Conservation (phyloP, 1,140 invertebrate species). For the Sitobion miscanthi region DNA sequence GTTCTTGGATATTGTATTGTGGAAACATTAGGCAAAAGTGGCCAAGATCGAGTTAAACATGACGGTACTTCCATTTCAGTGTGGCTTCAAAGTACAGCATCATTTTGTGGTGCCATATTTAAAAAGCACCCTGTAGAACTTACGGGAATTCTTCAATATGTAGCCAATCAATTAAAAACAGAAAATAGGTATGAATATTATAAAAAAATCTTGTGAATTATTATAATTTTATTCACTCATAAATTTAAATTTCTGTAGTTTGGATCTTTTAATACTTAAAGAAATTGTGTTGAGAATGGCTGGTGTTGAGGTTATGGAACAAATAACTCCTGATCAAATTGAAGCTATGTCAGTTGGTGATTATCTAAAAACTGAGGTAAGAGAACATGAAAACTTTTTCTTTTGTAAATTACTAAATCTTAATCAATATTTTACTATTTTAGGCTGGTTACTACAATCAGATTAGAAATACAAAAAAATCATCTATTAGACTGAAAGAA, state of each 20-base stretch:
- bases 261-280: slow-evolving; percentile 93
- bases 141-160: slow-evolving; percentile 93
- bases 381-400: slow-evolving; percentile 50
- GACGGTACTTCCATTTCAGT: slow-evolving; percentile 92
- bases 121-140: slow-evolving; percentile 98
- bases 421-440: slow-evolving; percentile 59
- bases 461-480: slow-evolving; percentile 95
- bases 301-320: slow-evolving; percentile 95
- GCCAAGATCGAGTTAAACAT: slow-evolving; percentile 80
- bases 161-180: slow-evolving; percentile 95
- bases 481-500: slow-evolving; percentile 94
- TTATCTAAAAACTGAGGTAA: slow-evolving; percentile 88
- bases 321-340: slow-evolving; percentile 95
- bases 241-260: slow-evolving; percentile 67
- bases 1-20: slow-evolving; percentile 95
- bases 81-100: slow-evolving; percentile 93
- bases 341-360: slow-evolving; percentile 97
- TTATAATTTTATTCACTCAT: neutral
- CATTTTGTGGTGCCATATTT: slow-evolving; percentile 93
- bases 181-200: slow-evolving; percentile 81
- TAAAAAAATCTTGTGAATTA: neutral
- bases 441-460: slow-evolving; percentile 95
- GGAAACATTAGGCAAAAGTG: slow-evolving; percentile 82
- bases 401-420: slow-evolving; percentile 4
- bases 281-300: slow-evolving; percentile 99